Conservation (phyloP, 1,140 invertebrate species). For the Tenebrio molitor region DNA sequence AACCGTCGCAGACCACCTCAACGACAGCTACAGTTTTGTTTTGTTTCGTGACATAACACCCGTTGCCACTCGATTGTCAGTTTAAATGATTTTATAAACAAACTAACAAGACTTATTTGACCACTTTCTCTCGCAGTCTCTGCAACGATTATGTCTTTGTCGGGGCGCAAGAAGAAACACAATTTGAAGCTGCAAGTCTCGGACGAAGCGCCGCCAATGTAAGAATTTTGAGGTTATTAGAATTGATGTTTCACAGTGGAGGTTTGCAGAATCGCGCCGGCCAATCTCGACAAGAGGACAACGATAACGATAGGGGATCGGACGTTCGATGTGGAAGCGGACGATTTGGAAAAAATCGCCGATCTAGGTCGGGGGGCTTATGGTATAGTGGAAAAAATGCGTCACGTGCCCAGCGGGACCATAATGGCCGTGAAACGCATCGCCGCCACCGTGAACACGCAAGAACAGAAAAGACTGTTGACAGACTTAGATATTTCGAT, state of each 20-base stretch:
- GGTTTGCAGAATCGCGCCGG: conserved; percentile 76
- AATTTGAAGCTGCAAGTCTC: conserved; percentile 69
- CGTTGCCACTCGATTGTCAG: no score
- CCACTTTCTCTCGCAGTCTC: no score
- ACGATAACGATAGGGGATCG: conserved; percentile 89
- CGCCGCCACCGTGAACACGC: conserved; percentile 85
- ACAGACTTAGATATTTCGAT: conserved; percentile 98
- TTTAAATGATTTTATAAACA: no score
- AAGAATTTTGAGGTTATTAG: conserved; percentile 57
- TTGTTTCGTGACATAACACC: conserved; percentile 12
- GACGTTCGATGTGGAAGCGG: conserved; percentile 92
- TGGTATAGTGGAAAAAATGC: conserved; percentile 97
- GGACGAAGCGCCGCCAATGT: conserved; percentile 67
- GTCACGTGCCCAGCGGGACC: conserved; percentile 88
- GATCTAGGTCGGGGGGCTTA: conserved; percentile 96
- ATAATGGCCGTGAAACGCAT: conserved; percentile 94
- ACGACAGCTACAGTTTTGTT: not conserved
- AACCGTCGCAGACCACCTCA: not conserved
- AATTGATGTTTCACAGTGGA: conserved; percentile 11
- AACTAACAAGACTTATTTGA: no score
- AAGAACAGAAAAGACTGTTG: conserved; percentile 92
- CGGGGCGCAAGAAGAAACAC: conserved; percentile 60
- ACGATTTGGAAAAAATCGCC: conserved; percentile 88
- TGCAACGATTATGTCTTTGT: no score
- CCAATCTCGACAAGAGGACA: conserved; percentile 87